A percentile compares a stretch with the other conserved stretches of the same genome.
These are phyloP conservation scores for Actinernus sp. DNA, from an alignment of 92 coral and sea anemone species.

Conservation along the genomic window DNA sequence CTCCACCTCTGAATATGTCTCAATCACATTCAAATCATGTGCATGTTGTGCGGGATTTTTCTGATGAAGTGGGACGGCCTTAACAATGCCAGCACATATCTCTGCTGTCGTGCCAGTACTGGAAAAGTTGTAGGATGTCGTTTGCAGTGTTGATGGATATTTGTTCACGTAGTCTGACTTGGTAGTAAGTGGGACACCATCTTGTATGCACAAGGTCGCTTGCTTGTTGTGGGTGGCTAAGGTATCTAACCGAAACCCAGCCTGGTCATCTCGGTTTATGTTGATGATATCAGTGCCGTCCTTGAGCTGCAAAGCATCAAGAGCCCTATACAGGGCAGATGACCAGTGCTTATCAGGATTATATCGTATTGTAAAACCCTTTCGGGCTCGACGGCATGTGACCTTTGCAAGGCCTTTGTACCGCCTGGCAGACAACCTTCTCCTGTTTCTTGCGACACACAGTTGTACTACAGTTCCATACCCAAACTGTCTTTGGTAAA, in stretches of 20 bases:
- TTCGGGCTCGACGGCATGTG: conserved; percentile 44
- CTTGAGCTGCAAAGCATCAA: conserved; percentile 52
- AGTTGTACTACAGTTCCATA: conserved; percentile 32
- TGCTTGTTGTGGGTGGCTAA: conserved; percentile 50
- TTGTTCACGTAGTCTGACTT: conserved; percentile 56
- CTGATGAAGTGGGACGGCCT: conserved; percentile 26
- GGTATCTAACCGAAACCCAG: conserved; percentile 69
- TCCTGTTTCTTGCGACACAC: conserved; percentile 40
- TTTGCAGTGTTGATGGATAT: conserved; percentile 52
- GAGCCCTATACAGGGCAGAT: conserved; percentile 37
- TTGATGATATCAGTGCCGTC: conserved; percentile 57
- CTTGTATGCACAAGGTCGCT: conserved; percentile 39
- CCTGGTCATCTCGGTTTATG: conserved; percentile 66
- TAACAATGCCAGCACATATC: conserved; percentile 68
- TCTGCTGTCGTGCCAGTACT: conserved; percentile 48
- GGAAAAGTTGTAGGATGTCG: conserved; percentile 52
- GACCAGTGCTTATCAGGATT: conserved; percentile 69
- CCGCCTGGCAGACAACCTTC: conserved; percentile 39
- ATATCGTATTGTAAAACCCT: conserved; percentile 50
- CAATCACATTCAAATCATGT: conserved; percentile 23
- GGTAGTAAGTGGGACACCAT: conserved; percentile 30
- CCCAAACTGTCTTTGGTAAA: conserved; percentile 8
- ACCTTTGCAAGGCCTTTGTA: conserved; percentile 59
- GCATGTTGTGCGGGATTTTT: conserved; percentile 69
- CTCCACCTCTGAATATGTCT: neutral